Evolutionary conservation across 2,113 vertebrate species (phyloP).

Genomic region (Chionis minor): DNA sequence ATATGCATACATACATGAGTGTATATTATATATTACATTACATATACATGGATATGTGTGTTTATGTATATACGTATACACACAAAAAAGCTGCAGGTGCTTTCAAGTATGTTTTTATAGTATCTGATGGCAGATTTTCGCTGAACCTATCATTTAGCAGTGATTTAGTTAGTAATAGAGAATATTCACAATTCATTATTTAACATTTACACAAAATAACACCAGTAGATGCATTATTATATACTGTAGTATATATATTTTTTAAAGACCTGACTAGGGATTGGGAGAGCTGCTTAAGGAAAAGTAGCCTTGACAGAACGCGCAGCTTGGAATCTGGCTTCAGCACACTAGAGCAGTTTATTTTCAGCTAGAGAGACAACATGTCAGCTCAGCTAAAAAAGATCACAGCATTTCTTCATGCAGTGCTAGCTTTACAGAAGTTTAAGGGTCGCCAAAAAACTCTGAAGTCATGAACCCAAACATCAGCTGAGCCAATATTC

Average conservation of each 20-base stretch:
- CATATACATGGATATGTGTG: not conserved
- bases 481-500: constrained; percentile 24
- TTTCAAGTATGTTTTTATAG: not conserved
- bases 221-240: not conserved
- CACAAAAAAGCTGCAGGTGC: not conserved
- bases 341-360: constrained; percentile 22
- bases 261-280: not conserved
- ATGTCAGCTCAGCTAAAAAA: constrained; percentile 54
- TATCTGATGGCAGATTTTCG: not conserved
- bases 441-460: constrained; percentile 24
- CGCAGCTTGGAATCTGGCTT: constrained; percentile 12
- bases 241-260: not conserved
- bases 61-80: not conserved
- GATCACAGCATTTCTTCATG: constrained; percentile 43
- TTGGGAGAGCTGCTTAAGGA: not conserved
- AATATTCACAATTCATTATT: not conserved
- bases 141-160: not conserved
- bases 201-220: not conserved
- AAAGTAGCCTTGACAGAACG: constrained; percentile 28
- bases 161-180: not conserved
- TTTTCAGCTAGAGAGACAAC: constrained; percentile 64
- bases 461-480: constrained; percentile 42
- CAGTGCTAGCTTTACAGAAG: constrained; percentile 27
- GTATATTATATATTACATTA: not conserved
- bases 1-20: not conserved